A percentile compares a stretch with the other conserved stretches of the same genome.
phyloP scores from a whole-genome alignment of 2,113 vertebrate genomes.

The Odocoileus hemionus region DNA sequence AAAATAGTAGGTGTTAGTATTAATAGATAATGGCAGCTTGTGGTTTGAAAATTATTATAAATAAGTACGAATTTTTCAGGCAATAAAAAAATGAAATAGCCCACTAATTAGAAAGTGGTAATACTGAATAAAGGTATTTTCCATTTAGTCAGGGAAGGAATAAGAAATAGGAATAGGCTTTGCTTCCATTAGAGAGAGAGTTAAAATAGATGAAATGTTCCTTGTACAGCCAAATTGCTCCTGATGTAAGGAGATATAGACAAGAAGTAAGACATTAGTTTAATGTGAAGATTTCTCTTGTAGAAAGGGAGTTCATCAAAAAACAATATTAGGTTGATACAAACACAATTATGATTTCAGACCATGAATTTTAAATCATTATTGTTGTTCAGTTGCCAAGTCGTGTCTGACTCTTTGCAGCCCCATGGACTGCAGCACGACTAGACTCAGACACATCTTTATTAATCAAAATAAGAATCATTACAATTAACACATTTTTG shows the following conservation, averaged over 20 bases:
- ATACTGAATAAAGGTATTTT: neutral
- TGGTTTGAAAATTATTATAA: neutral
- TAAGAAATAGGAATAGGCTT: neutral
- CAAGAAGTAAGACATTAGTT: neutral
- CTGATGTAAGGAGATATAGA: neutral
- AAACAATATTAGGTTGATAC: neutral
- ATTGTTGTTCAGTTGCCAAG: neutral
- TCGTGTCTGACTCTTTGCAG: neutral
- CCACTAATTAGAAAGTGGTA: neutral
- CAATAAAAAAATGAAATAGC: slow-evolving; percentile 5
- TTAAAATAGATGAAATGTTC: neutral
- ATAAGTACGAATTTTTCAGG: neutral
- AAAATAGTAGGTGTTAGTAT: neutral
- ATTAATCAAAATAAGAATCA: neutral
- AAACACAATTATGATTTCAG: neutral
- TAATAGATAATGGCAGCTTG: neutral
- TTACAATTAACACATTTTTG: neutral
- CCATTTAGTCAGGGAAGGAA: neutral
- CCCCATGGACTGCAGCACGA: neutral
- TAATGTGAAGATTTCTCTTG: neutral
- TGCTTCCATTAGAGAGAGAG: neutral
- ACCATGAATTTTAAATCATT: neutral
- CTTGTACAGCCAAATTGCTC: neutral
- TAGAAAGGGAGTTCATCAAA: slow-evolving; percentile 3
- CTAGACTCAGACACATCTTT: neutral